Conservation (phyloP, 2,888 invertebrate genomes). For the Drosophila mettleri region DNA sequence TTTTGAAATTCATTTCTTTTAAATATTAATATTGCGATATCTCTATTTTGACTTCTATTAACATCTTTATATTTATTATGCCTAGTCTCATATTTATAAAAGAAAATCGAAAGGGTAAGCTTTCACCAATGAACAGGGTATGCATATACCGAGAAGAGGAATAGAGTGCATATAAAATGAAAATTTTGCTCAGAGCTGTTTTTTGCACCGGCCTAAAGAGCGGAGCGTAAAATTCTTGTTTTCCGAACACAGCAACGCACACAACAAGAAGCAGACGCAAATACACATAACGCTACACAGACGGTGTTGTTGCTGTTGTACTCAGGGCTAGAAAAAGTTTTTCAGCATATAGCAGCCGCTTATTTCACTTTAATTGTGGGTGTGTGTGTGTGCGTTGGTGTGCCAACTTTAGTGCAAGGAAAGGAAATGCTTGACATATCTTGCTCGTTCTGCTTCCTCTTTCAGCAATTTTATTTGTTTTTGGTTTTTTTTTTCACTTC, state of each 20-base stretch:
- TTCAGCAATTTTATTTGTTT: conserved; percentile 40
- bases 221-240: conserved; percentile 63
- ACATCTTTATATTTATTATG: too few species aligned
- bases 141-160: conserved; percentile 13
- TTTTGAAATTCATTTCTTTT: not conserved
- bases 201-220: conserved; percentile 65
- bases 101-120: not conserved
- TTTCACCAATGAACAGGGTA: conserved; percentile 15
- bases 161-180: conserved; percentile 35
- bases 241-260: conserved; percentile 32
- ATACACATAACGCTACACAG: conserved; percentile 9
- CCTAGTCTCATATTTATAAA: too few species aligned
- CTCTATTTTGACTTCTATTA: too few species aligned
- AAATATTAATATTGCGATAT: not conserved
- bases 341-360: conserved; percentile 56
- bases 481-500: conserved; percentile 20
- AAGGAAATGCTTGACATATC: conserved; percentile 75
- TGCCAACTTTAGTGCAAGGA: conserved; percentile 57
- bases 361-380: conserved; percentile 48
- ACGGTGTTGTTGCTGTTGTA: conserved; percentile 34
- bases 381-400: conserved; percentile 20
- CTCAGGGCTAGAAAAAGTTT: conserved; percentile 54
- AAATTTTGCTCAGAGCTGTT: conserved; percentile 52
- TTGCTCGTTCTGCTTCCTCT: conserved; percentile 57
- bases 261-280: conserved; percentile 5